Evolutionary conservation across 2,888 invertebrate species (phyloP), one percentile per base, ranked within the genome.

Genomic region (Amaurobius ferox): DNA sequence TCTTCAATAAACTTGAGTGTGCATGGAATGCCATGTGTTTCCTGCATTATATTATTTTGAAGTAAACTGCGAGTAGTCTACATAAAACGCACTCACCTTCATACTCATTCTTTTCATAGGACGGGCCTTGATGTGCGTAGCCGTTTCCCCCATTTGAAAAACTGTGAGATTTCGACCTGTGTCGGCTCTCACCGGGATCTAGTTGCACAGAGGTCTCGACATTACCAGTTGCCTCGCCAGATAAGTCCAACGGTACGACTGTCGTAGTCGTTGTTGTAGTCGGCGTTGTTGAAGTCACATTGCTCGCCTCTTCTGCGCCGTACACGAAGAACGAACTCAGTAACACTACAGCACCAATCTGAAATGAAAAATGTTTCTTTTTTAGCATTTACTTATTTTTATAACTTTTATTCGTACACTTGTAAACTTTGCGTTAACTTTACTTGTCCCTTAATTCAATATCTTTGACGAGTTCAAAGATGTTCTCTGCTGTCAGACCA

Each of bases 171-270:
- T 77, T 44, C 0, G 70, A 32, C 44, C 26, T 70, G 16, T 71
- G 40, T 1, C 32, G 48, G 0, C 76, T 77, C 39, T 85, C 83
- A 13, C 76, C 76, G 1, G 61, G 76, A n/a, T 72, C 66, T 1
- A 85, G 39, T 9, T 71, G 62, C 7, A 78, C 71, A 28, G 80
- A 28, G 3, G 71, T 72, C 19, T 83, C 76, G 0, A 77, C 64
- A 11, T 28, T 32, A 7, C 39, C 35, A 6, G 77, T 72, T 30
- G 66, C 77, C 7, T 39, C 67, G 16, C 61, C 74, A 3, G 68
- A 55, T 1, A 68, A 28, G 0, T 68, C 39, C 11, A 3, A 1
- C 7, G 67, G 40, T 11, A 61, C 68, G 11, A 30, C 30, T 7
- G 55, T 68, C 0, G 68, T 68, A 0, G 74, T 72, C 7, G 55